Percentiles rank a stretch among this genome's conserved stretches.
phyloP scores from a whole-genome alignment of 2,113 vertebrate species.

The Myotis davidii region DNA sequence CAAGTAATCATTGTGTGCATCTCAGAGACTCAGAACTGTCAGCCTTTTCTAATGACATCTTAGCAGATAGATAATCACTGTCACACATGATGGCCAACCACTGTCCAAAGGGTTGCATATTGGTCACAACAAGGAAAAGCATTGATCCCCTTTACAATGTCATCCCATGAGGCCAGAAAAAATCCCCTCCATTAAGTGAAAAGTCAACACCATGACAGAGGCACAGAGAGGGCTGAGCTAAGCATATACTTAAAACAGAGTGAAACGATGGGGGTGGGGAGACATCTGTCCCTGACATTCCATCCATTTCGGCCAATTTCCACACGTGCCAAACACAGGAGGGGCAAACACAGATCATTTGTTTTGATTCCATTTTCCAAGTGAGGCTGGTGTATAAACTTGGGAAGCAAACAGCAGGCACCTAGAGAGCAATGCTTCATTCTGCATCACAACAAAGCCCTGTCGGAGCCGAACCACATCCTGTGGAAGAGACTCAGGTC shows the following conservation, averaged over 20 bases:
- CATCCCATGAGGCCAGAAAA: not conserved
- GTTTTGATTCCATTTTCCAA: not conserved
- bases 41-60: constrained; percentile 40
- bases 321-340: constrained; percentile 8
- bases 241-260: constrained; percentile 52
- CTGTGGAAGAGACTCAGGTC: not conserved
- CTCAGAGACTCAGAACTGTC: not conserved
- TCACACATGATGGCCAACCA: constrained; percentile 15
- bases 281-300: constrained; percentile 43
- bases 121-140: not conserved
- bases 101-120: not conserved
- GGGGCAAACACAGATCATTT: constrained; percentile 11
- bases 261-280: not conserved
- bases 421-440: not conserved
- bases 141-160: not conserved
- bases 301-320: not conserved
- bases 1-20: constrained; percentile 16
- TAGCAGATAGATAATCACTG: constrained; percentile 45
- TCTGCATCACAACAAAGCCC: not conserved
- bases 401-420: not conserved
- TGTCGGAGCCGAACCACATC: not conserved
- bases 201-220: not conserved
- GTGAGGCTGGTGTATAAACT: constrained; percentile 11
- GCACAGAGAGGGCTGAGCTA: constrained; percentile 50
- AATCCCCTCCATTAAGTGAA: constrained; percentile 2